Conservation (phyloP, 2,888 invertebrate genomes). For the Rhaphigaster nebulosa region DNA sequence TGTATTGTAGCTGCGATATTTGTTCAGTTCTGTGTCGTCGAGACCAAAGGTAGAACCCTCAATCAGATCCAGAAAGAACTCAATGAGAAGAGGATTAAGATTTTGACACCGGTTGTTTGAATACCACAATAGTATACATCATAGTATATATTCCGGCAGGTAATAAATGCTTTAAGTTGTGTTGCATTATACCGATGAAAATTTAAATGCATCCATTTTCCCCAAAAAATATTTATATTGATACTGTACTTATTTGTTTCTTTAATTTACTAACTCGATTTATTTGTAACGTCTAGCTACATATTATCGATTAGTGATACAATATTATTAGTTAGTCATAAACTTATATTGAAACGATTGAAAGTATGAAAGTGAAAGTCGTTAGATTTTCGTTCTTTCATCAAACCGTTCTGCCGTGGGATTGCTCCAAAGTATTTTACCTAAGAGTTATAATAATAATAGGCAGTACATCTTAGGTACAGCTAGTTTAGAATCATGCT, state of each 20-base stretch:
- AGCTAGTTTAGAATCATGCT: not conserved
- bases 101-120: not conserved
- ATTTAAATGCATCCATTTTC: not conserved
- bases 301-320: not conserved
- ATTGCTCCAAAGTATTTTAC: not conserved
- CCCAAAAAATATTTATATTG: not conserved
- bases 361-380: not conserved
- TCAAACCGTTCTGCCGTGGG: not conserved
- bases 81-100: slow-evolving; percentile 66
- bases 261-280: not conserved
- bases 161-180: not conserved
- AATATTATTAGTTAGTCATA: not conserved
- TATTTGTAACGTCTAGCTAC: not conserved
- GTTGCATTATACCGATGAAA: not conserved
- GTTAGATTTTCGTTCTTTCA: not conserved
- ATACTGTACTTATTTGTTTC: not conserved
- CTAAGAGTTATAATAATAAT: not conserved
- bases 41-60: slow-evolving; percentile 80
- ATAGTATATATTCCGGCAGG: not conserved
- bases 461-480: not conserved
- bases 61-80: slow-evolving; percentile 78
- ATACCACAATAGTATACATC: not conserved
- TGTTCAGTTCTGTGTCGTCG: slow-evolving; percentile 74
- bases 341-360: not conserved
- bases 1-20: slow-evolving; percentile 71